Evolutionary conservation across 2,113 vertebrate genomes (phyloP).

Genomic region (Tichodroma muraria): DNA sequence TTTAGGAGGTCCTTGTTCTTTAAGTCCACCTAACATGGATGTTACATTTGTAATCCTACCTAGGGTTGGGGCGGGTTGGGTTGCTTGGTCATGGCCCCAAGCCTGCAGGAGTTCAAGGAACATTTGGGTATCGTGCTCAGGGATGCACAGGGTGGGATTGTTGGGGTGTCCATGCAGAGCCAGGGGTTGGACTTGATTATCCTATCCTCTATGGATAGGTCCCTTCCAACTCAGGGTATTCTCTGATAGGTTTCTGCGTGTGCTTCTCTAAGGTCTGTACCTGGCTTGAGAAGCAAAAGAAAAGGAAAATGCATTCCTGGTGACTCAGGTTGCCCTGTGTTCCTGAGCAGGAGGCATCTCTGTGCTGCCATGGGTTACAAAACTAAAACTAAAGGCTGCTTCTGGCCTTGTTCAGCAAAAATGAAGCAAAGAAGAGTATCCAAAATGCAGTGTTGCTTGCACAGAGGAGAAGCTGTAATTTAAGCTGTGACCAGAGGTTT

Average conservation of each 20-base stretch:
- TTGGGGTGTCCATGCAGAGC: not conserved
- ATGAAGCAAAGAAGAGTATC: not conserved
- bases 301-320: not conserved
- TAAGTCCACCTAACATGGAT: accelerated
- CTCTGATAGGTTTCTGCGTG: not conserved
- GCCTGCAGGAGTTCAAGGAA: not conserved
- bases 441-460: not conserved
- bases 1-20: not conserved
- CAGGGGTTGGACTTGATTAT: not conserved
- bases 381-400: not conserved
- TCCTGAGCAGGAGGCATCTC: not conserved
- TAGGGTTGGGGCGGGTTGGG: not conserved
- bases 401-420: not conserved
- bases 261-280: not conserved
- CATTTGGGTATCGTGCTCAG: accelerated
- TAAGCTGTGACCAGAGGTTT: not conserved
- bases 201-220: not conserved
- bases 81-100: not conserved
- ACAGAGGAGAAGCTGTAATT: not conserved
- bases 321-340: not conserved
- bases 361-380: not conserved
- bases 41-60: not conserved
- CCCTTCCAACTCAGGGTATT: not conserved
- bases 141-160: not conserved
- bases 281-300: not conserved